Evolutionary conservation across 2,113 vertebrate species (phyloP), one percentile per base, ranked within the genome.

Genomic region (Loxodonta africana): DNA sequence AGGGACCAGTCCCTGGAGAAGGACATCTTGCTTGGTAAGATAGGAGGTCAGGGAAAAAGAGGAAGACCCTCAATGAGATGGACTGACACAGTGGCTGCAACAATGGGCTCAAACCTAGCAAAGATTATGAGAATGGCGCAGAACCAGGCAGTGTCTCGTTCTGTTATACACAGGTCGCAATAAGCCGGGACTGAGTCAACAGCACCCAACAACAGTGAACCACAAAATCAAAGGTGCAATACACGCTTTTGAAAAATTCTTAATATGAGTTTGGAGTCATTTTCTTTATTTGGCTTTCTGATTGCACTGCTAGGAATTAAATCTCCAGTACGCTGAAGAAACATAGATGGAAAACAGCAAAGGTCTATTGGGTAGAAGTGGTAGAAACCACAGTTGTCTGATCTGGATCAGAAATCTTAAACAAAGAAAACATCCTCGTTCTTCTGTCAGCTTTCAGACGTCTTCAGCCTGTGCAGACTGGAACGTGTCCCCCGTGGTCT

Each of bases 391-490:
- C 96, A 81, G 7, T 95, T 98, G 97, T 84, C 96, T 46, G 73
- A 98, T 98, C 97, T 98, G 96, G 97, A 98, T 98, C 98, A 97
- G 98, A 98, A 98, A 98, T 98, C 62, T 92, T 98, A 98, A 98
- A 98, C 97, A 98, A 98, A 98, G 96, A 93, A 98, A 97, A 98
- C 98, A 98, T 94, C 97, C 97, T 98, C 97, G 97, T 98, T 99
- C 98, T 98, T 98, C 98, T 97, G 97, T 95, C 98, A 97, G 94
- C 97, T 98, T 97, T 97, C 98, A 98, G 98, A 97, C 96, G 97
- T 98, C 98, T 98, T 97, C 97, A 97, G 98, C 97, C 96, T 97
- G 97, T 98, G 98, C 98, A 97, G 98, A 97, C 97, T 97, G 97
- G 98, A 98, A 98, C 97, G 89, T 88, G 83, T 98, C 89, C 98